Base-by-base conservation (phyloP, 37 sponge, comb jelly and placozoan species). In the Spongia lamella region DNA sequence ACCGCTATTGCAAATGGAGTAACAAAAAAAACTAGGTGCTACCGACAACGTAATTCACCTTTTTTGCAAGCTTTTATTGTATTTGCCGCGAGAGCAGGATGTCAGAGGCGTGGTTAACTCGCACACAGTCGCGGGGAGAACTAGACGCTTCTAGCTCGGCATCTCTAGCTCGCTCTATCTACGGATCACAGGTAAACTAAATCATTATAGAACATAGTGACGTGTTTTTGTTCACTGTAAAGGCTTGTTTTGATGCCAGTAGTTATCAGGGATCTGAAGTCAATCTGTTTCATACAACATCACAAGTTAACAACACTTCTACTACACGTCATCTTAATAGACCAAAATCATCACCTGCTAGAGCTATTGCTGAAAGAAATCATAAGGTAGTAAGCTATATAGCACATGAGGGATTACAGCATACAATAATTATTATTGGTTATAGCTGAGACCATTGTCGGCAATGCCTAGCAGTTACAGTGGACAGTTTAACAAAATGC, bases 131-230 rank as follows among this genome's bases (percentile, higher is more conserved):
- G 37, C n/a, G 70, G 21, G 38, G 47, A 1, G 75, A 73, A 35
- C 43, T 82, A 20, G 82, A 73, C 21, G 21, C 58, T 1, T 37
- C 75, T 39, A 78, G 85, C 43, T 86, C 86, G 11, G 29, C 16
- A 3, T 80, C 76, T 0, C 63, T 84, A 2, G 77, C 84, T 7
- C 85, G 84, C 27, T 84, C 90, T 39, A 89, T 89, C 55, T 89
- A 89, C 36, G 90, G 90, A 9, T 84, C 90, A 0, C 90, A 89
- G 63, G 66, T 56, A 3, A 43, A 9, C 9, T n/a, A n/a, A n/a
- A n/a, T n/a, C n/a, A n/a, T n/a, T n/a, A n/a, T n/a, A n/a, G n/a
- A n/a, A n/a, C n/a, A n/a, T n/a, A n/a, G n/a, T n/a, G n/a, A n/a
- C n/a, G n/a, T n/a, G 9, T 5, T 13, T 9, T 9, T 43, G 47